Percentiles rank a stretch among this genome's conserved stretches.
Evolutionary conservation across 2,113 vertebrate species (phyloP).

Genomic region (Seriola quinqueradiata): DNA sequence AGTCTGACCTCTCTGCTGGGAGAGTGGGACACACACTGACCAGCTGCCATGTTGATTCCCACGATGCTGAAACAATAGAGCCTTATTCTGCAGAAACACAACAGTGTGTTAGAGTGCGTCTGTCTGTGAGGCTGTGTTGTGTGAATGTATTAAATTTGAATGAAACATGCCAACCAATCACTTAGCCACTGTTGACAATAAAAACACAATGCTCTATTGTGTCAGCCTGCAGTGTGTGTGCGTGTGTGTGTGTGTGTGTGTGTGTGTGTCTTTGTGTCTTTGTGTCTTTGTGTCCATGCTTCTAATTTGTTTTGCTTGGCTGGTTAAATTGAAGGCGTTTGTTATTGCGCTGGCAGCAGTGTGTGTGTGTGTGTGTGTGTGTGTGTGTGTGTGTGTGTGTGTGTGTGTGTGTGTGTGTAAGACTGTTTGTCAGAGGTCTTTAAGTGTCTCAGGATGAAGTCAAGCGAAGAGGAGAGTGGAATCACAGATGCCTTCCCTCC

Average conservation of each 20-base stretch:
- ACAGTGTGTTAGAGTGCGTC: slow-evolving; percentile 40
- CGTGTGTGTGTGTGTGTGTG: slow-evolving; percentile 50
- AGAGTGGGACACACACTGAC: slow-evolving; percentile 27
- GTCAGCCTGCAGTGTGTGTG: slow-evolving; percentile 46
- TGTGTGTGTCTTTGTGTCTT: not conserved
- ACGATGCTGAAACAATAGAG: slow-evolving; percentile 76
- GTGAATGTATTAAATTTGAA: slow-evolving; percentile 64
- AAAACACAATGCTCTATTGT: slow-evolving; percentile 84
- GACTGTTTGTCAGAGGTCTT: slow-evolving; percentile 55
- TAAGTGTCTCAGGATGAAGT: slow-evolving; percentile 84
- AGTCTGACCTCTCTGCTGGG: not conserved
- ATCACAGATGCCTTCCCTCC: slow-evolving; percentile 72
- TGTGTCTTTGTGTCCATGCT: slow-evolving; percentile 60
- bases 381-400: slow-evolving; percentile 29
- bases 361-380: slow-evolving; percentile 56
- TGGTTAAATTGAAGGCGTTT: slow-evolving; percentile 88
- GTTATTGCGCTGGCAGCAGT: slow-evolving; percentile 76
- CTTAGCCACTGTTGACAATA: slow-evolving; percentile 72
- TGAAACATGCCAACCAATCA: slow-evolving; percentile 70
- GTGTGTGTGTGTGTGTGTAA: slow-evolving; percentile 27
- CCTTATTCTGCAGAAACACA: slow-evolving; percentile 65
- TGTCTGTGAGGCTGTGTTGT: slow-evolving; percentile 53
- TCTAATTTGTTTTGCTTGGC: slow-evolving; percentile 85
- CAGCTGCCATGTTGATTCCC: slow-evolving; percentile 77
- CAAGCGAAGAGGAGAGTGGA: slow-evolving; percentile 78